A percentile compares a stretch with the other conserved stretches of the same genome.
Conservation (phyloP, 2,113 vertebrate genomes). For the Arizona elegans region DNA sequence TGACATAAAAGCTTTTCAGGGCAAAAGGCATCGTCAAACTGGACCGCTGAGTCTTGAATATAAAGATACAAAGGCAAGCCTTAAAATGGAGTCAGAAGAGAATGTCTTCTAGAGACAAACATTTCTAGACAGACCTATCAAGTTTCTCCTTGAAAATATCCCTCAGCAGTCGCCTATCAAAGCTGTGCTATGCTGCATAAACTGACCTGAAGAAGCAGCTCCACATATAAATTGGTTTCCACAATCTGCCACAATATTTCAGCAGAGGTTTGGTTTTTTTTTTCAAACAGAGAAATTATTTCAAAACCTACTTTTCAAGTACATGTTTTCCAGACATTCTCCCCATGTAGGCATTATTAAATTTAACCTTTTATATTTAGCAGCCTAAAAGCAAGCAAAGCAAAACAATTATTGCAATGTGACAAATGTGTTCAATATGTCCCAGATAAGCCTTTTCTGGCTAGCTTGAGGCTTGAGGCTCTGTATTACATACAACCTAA, state of each 20-base stretch:
- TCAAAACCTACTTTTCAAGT: not conserved
- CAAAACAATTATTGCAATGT: conserved; percentile 18
- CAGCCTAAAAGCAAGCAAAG: not conserved
- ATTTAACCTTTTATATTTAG: conserved; percentile 21
- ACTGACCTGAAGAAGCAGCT: not conserved
- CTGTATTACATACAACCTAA: not conserved
- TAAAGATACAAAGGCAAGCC: not conserved
- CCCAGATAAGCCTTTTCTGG: not conserved
- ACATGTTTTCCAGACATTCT: not conserved
- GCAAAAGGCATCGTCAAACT: not conserved
- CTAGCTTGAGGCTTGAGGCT: not conserved
- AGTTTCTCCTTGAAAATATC: not conserved
- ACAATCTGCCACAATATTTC: not conserved
- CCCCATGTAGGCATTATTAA: not conserved
- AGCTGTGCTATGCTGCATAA: too few species aligned
- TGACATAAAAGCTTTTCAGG: not conserved
- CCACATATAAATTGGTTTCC: not conserved
- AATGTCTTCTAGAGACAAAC: not conserved
- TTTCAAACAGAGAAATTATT: not conserved
- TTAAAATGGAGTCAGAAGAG: not conserved
- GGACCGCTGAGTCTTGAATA: not conserved
- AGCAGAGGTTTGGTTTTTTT: not conserved
- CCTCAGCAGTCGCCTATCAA: not conserved
- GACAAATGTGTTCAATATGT: conserved; percentile 19
- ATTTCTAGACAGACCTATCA: not conserved